Evolutionary conservation across 1,140 invertebrate genomes (phyloP).

Genomic region (Euschistus heros): DNA sequence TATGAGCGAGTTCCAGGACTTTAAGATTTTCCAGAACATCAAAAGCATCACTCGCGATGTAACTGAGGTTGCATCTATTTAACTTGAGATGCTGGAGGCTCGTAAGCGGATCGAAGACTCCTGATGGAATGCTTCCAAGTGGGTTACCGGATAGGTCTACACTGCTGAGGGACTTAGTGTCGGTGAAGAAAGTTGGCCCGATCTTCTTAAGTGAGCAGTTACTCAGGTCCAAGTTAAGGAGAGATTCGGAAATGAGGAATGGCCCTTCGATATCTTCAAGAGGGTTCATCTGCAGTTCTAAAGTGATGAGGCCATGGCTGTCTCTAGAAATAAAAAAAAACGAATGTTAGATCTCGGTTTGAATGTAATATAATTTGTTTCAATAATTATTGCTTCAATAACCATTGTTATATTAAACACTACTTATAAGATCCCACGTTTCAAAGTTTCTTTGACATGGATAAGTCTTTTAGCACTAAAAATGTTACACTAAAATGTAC

Average conservation of each 20-base stretch:
- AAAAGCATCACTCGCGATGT: constrained; percentile 46
- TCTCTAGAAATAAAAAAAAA: constrained; percentile 41
- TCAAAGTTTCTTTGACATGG: no score
- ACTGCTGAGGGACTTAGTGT: constrained; percentile 50
- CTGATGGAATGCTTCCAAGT: constrained; percentile 42
- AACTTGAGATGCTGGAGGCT: constrained; percentile 53
- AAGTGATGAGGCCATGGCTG: constrained; percentile 51
- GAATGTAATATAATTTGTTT: no score
- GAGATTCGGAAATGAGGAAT: constrained; percentile 50
- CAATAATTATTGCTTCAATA: no score
- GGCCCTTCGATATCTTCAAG: constrained; percentile 47
- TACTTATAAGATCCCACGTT: no score
- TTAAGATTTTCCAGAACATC: constrained; percentile 46
- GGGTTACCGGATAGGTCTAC: constrained; percentile 60
- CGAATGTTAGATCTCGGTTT: not conserved
- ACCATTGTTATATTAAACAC: no score
- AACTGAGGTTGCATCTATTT: constrained; percentile 50
- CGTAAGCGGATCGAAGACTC: constrained; percentile 49
- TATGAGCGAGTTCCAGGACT: constrained; percentile 50
- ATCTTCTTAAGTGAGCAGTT: constrained; percentile 47
- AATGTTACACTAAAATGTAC: no score
- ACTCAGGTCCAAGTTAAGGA: constrained; percentile 56
- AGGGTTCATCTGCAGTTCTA: constrained; percentile 58
- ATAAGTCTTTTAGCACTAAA: no score
- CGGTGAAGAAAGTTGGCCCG: constrained; percentile 52